Evolutionary conservation across 1,140 invertebrate genomes (phyloP), one percentile per base, ranked within the genome.

Genomic region (Oreohelix idahoensis): DNA sequence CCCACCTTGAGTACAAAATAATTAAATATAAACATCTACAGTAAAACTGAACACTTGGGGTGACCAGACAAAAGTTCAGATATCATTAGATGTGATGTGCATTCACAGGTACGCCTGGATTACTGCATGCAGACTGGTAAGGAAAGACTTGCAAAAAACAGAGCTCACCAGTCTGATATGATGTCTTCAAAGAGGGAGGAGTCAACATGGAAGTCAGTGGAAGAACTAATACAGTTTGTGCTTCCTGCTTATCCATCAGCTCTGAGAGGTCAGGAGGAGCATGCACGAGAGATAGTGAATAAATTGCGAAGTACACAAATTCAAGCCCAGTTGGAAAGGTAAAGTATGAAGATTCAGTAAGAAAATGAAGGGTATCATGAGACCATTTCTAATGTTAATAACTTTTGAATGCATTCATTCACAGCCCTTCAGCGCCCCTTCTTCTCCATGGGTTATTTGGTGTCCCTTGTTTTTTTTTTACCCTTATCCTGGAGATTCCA

Each of bases 71-170:
- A n/a, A n/a, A n/a, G n/a, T n/a, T n/a, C n/a, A n/a, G n/a, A n/a
- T n/a, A n/a, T n/a, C n/a, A n/a, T n/a, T n/a, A n/a, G n/a, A n/a
- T 36, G 29, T 13, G 13, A 71, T 26, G 29, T 84, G 26, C 58
- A 66, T n/a, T 23, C n/a, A 29, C 78, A 79, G 29, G 78, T 84
- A 13, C 35, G 45, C 15, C 58, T 84, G 26, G 83, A 84, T 42
- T 63, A 81, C 71, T 51, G 35, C 53, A 23, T 84, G 26, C 78
- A 81, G 73, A 29, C 78, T 5, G 83, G 83, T 13, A 45, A 53
- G 15, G 71, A 85, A 29, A 66, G 63, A 4, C 51, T 89, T 38
- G 35, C 75, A 5, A 76, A 84, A 32, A 75, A 66, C 17, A 58
- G 23, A 20, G 8, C 2, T 4, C 5, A 58, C 8, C 10, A 23